Evolutionary conservation across 2,888 invertebrate species (phyloP).

Genomic region (Phlogophora meticulosa): DNA sequence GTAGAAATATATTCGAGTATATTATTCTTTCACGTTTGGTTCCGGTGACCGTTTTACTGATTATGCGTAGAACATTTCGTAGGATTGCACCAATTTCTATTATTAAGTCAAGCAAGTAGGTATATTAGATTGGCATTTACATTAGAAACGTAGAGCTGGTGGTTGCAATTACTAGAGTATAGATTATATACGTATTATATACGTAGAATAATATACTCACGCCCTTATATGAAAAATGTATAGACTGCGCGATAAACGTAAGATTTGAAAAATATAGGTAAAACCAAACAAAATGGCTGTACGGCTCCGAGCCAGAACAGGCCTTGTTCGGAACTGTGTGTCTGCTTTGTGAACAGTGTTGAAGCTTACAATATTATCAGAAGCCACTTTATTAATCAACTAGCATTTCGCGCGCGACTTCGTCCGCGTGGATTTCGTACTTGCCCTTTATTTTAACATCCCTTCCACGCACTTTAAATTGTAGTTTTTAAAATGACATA

Average conservation of each 20-base stretch:
- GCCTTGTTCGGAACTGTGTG: background rate
- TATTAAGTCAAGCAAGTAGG: no score
- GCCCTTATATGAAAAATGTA: background rate
- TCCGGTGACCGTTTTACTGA: background rate
- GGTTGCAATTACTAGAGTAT: background rate
- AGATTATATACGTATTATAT: background rate
- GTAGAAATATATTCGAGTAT: background rate
- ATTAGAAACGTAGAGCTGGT: constrained; percentile 1
- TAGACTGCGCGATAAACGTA: background rate
- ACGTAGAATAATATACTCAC: background rate
- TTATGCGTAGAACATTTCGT: background rate
- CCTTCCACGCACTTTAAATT: no score
- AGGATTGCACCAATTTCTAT: constrained; percentile 1
- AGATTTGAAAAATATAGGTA: background rate
- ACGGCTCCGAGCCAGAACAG: background rate
- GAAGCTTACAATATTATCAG: no score
- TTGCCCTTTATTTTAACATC: no score
- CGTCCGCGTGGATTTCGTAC: no score
- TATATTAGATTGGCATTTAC: background rate
- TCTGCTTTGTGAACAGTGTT: no score
- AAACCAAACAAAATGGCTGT: no score
- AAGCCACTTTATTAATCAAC: no score
- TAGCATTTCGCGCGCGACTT: no score
- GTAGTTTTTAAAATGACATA: no score
- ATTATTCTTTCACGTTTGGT: background rate